phyloP scores from a whole-genome alignment of 2,888 invertebrate species.

The Drosophila quinaria region DNA sequence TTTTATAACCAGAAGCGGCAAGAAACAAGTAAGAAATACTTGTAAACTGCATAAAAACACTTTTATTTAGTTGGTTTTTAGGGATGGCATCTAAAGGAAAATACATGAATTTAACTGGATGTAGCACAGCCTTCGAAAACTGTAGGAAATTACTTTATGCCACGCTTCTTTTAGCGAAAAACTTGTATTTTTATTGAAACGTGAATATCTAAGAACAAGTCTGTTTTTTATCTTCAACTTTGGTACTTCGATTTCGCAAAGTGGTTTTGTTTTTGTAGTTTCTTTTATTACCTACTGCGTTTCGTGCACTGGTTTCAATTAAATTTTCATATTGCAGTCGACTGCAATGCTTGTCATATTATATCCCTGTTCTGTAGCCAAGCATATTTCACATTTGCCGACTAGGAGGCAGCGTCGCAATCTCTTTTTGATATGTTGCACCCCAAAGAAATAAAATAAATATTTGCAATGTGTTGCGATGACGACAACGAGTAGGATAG shows the following conservation, averaged over 20 bases:
- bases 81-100: too few relatives aligned
- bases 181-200: background rate
- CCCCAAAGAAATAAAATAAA: constrained; percentile 56
- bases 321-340: constrained; percentile 33
- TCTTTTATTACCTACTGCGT: background rate
- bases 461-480: constrained; percentile 51
- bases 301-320: constrained; percentile 37
- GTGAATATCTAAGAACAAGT: background rate
- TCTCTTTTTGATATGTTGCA: constrained; percentile 47
- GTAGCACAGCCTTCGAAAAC: too few relatives aligned
- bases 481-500: constrained; percentile 20
- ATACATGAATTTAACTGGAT: too few relatives aligned
- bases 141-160: background rate
- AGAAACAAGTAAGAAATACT: background rate
- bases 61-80: too few relatives aligned
- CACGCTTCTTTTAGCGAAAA: too few relatives aligned
- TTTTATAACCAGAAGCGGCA: too few relatives aligned
- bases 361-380: constrained; percentile 12
- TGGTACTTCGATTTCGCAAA: constrained; percentile 12
- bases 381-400: constrained; percentile 28
- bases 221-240: background rate
- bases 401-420: constrained; percentile 20
- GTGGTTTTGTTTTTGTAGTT: constrained; percentile 10
- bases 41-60: too few relatives aligned
- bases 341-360: constrained; percentile 23